Evolutionary conservation across 2,113 vertebrate species (phyloP).

Genomic region (Recurvirostra avosetta): DNA sequence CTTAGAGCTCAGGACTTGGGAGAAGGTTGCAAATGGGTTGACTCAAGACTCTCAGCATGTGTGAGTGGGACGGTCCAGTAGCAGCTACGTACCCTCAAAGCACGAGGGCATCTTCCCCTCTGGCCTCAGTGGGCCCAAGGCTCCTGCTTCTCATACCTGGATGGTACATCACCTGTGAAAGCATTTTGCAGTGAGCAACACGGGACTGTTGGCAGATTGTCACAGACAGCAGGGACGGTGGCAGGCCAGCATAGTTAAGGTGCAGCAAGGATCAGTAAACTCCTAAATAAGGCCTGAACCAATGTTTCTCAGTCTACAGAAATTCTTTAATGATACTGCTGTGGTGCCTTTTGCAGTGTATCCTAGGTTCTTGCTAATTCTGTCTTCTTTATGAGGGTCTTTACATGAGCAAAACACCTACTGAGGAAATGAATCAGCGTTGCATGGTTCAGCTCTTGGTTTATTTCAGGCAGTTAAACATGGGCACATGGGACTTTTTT

Average conservation of each 20-base stretch:
- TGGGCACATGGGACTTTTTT: neutral
- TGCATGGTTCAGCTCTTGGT: neutral
- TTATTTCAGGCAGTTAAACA: neutral
- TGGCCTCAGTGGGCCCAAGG: neutral
- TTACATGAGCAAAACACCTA: neutral
- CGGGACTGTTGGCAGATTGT: neutral
- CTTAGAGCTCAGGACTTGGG: neutral
- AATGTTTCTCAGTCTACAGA: neutral
- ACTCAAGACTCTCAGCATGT: neutral
- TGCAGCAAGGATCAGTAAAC: neutral
- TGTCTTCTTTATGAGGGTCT: neutral
- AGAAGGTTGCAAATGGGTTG: neutral
- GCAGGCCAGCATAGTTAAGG: neutral
- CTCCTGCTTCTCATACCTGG: rapidly evolving
- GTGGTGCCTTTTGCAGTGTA: neutral
- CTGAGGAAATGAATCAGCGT: neutral
- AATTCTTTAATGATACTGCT: neutral
- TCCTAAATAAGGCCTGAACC: neutral
- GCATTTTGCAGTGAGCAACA: neutral
- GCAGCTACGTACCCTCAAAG: neutral
- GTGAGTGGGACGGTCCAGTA: neutral
- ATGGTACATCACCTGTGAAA: neutral
- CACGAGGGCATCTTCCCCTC: neutral
- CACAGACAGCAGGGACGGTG: neutral
- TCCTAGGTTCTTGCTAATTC: neutral